Base-by-base conservation (phyloP, 1,140 invertebrate genomes). In the Brachionus calyciflorus region DNA sequence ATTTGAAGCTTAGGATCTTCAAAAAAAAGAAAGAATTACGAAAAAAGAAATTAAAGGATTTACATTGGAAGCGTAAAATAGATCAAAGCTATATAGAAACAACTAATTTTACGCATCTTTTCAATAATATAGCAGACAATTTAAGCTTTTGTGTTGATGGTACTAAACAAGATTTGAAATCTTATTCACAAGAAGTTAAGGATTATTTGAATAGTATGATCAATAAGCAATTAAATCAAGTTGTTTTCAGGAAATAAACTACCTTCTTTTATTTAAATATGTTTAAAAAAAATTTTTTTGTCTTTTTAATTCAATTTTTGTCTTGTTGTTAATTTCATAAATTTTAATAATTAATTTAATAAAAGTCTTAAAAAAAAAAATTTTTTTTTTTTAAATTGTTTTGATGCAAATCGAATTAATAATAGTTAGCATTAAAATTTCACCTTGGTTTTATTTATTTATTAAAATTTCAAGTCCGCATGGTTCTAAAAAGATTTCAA, bases 51-150 rank as follows among this genome's bases (percentile, higher is more conserved):
- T 33, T 76, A 40, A 63, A 77, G 33, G 63, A 82, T 65, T 68
- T 85, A 83, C 75, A 49, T 19, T 69, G n/a, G 49, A 55, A 48
- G 26, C 46, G 73, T 69, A 68, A 51, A 51, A 57, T 77, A 24
- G 63, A 73, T 21, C 40, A 77, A 40, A 70, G 63, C 48, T 76
- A 78, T 68, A 44, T 48, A 81, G 88, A 89, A 78, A 87, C 84
- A 76, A 82, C 85, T 0, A 89, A 89, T 79, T 90, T 89, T 80
- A 87, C 84, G 73, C 85, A 85, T 77, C 84, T 90, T 28, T 87
- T 87, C 68, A 86, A 86, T 76, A 90, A 89, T 80, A 89, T 90
- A 46, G 84, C 88, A 2, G 88, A 90, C 60, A 90, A 90, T 79
- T 81, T 90, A 2, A 78, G 88, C 2, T 84, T 89, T 80, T 87